Conservation (phyloP, 1,140 invertebrate genomes). For the Hormaphis cornu region DNA sequence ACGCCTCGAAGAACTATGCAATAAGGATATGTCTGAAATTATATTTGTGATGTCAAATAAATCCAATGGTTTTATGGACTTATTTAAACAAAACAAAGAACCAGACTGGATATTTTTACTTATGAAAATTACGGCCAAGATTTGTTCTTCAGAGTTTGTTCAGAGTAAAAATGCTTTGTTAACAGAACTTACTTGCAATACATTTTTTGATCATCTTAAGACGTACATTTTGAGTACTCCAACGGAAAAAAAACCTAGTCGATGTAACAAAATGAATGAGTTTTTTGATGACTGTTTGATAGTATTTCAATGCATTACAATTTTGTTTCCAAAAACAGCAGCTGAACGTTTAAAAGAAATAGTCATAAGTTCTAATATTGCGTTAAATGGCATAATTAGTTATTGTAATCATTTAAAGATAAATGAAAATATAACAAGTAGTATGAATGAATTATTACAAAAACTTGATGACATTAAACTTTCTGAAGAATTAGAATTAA, state of each 20-base stretch:
- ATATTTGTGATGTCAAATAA: conserved; percentile 7
- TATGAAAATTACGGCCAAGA: conserved; percentile 8
- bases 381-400: not conserved
- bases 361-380: not conserved
- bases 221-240: not conserved
- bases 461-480: conserved; percentile 5
- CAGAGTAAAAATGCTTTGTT: not conserved
- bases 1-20: conserved; percentile 10
- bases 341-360: conserved; percentile 4
- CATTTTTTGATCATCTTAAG: conserved; percentile 12
- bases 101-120: conserved; percentile 32
- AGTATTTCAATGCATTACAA: conserved; percentile 15
- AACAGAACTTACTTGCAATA: not conserved
- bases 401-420: not conserved
- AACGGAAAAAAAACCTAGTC: conserved; percentile 2
- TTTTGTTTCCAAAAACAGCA: conserved; percentile 24
- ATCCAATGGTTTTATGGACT: not conserved
- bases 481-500: not conserved
- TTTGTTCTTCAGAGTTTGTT: conserved; percentile 4
- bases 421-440: not conserved
- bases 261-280: not conserved
- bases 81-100: conserved; percentile 2
- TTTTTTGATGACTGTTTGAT: conserved; percentile 15
- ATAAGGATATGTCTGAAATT: conserved; percentile 18
- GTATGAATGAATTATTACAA: conserved; percentile 7